Evolutionary conservation across 1,140 invertebrate genomes (phyloP).

Genomic region (Hyles euphorbiae): DNA sequence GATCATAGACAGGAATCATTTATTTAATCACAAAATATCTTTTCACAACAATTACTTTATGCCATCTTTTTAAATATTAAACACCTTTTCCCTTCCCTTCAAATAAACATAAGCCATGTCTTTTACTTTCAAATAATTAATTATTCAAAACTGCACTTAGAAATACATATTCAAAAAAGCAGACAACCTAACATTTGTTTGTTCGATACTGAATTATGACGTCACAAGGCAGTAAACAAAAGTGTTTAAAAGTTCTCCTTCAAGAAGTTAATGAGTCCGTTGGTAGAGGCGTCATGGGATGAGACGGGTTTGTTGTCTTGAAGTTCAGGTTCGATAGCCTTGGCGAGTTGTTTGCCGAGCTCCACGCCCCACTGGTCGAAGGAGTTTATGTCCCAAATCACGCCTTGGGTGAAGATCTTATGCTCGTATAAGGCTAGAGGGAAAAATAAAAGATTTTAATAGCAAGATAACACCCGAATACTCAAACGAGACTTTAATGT

Average conservation of each 20-base stretch:
- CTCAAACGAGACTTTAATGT: no score
- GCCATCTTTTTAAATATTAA: no score
- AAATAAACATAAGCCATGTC: no score
- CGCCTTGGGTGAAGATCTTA: constrained; percentile 98
- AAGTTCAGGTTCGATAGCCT: constrained; percentile 97
- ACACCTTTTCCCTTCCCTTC: no score
- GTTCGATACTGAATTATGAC: no score
- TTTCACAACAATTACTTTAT: no score
- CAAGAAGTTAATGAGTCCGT: constrained; percentile 96
- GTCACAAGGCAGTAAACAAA: not conserved
- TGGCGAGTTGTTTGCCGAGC: constrained; percentile 98
- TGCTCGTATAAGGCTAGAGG: constrained; percentile 96
- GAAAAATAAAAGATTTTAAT: constrained; percentile 23
- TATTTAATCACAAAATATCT: no score
- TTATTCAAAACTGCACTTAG: no score
- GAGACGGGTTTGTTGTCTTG: constrained; percentile 77
- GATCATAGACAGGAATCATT: no score
- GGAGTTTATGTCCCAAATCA: constrained; percentile 99
- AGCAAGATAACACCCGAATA: no score
- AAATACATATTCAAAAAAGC: not conserved
- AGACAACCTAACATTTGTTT: not conserved
- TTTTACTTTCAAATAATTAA: no score
- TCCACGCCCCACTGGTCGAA: constrained; percentile 99
- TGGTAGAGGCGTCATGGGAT: constrained; percentile 94
- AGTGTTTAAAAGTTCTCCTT: constrained; percentile 76